Percentiles rank a stretch among this genome's conserved stretches.
These are phyloP conservation scores for Galemys pyrenaicus DNA, from an alignment of 2,113 vertebrate genomes.

Conservation along the genomic window DNA sequence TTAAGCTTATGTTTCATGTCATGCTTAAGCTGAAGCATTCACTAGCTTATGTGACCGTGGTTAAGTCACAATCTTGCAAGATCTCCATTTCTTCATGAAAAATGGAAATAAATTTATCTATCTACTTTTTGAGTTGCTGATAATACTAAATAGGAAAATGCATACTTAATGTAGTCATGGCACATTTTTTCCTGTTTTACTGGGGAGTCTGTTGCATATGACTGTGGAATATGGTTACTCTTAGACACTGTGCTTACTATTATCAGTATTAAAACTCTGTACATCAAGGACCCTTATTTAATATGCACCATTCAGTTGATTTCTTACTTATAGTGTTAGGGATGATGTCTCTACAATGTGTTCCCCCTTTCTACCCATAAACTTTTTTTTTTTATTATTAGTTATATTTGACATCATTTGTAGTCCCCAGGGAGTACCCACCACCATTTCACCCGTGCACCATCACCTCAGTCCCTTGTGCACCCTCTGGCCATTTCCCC, in stretches of 20 bases:
- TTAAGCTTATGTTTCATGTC: background rate
- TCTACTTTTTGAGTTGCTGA: background rate
- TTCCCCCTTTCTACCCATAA: background rate
- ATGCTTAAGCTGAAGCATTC: background rate
- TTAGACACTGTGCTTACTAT: background rate
- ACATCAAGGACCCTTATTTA: background rate
- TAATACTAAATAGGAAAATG: conserved; percentile 21
- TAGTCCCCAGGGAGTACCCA: too few relatives aligned
- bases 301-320: conserved; percentile 17
- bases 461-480: too few relatives aligned
- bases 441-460: too few relatives aligned
- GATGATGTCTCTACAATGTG: background rate
- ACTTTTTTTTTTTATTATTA: too few relatives aligned
- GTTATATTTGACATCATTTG: too few relatives aligned
- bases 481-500: too few relatives aligned
- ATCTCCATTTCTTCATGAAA: conserved; percentile 8
- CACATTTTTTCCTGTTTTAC: background rate
- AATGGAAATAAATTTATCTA: conserved; percentile 16
- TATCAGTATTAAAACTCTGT: background rate
- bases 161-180: background rate
- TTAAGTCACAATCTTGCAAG: conserved; percentile 14
- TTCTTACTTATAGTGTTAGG: background rate
- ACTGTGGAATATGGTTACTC: background rate
- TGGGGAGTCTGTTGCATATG: background rate
- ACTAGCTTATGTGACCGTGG: background rate